phyloP scores from a whole-genome alignment of 2,888 invertebrate species.

The Isoperla grammatica region DNA sequence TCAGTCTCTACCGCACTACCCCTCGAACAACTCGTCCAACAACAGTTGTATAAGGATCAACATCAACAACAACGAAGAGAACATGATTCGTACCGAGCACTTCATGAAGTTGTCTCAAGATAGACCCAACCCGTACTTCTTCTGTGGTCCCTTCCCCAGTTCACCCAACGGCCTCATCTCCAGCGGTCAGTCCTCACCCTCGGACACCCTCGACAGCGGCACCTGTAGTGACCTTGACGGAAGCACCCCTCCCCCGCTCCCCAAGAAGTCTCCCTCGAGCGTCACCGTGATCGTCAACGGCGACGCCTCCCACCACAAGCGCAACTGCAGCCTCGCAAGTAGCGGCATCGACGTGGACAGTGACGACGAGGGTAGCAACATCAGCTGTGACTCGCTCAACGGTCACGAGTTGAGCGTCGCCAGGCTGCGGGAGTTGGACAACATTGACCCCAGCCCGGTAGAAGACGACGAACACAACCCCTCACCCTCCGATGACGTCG shows the following conservation, averaged over 20 bases:
- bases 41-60: constrained; percentile 54
- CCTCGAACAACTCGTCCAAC: constrained; percentile 18
- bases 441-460: not conserved
- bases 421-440: not conserved
- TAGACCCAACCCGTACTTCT: constrained; percentile 48
- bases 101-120: constrained; percentile 16
- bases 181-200: constrained; percentile 77
- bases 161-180: constrained; percentile 59
- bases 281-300: constrained; percentile 50
- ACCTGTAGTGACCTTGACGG: constrained; percentile 79
- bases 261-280: constrained; percentile 55
- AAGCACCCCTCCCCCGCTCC: constrained; percentile 58
- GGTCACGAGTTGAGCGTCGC: constrained; percentile 54
- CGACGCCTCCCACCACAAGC: constrained; percentile 46
- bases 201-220: constrained; percentile 76
- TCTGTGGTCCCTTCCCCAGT: constrained; percentile 53
- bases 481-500: not conserved
- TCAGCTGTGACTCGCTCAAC: constrained; percentile 78
- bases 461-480: not conserved
- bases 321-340: constrained; percentile 53
- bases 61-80: constrained; percentile 46
- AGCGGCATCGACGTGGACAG: constrained; percentile 62
- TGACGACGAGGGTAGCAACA: constrained; percentile 65
- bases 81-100: constrained; percentile 27
- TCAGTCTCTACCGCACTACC: constrained; percentile 20